These are phyloP conservation scores for Parus major DNA, from an alignment of 2,113 vertebrate species.

Conservation along the genomic window DNA sequence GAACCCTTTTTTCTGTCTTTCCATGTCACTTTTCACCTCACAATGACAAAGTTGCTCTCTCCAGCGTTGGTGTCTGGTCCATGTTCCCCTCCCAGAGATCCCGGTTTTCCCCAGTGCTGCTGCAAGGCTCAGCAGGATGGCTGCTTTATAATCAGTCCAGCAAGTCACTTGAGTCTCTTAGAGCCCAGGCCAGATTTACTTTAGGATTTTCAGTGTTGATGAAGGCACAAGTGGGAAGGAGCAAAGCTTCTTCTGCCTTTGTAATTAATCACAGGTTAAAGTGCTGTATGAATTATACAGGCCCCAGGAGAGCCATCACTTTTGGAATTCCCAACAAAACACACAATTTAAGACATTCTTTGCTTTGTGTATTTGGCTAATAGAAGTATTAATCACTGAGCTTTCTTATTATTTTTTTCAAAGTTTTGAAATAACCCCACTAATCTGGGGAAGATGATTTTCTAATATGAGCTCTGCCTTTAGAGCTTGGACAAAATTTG, in stretches of 20 bases:
- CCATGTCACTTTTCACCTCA: background rate
- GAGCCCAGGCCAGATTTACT: conserved; percentile 17
- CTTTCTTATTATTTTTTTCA: background rate
- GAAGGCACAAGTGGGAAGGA: conserved; percentile 26
- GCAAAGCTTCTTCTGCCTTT: conserved; percentile 10
- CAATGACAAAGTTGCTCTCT: background rate
- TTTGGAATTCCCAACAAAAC: conserved; percentile 10
- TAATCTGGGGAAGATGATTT: background rate
- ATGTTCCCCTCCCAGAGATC: background rate
- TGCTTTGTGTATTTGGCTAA: conserved; percentile 9
- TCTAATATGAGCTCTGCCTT: background rate
- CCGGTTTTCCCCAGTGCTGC: accelerated
- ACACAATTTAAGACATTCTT: background rate
- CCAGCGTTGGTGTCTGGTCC: background rate
- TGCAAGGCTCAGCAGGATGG: background rate
- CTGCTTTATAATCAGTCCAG: conserved; percentile 22
- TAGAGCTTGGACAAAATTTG: background rate
- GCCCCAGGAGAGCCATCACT: background rate
- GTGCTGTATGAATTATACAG: background rate
- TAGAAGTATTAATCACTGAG: background rate
- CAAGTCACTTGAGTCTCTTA: background rate
- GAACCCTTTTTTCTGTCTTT: background rate
- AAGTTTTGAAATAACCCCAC: background rate
- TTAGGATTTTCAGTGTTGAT: conserved; percentile 39
- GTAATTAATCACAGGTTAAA: conserved; percentile 48